phyloP scores from a whole-genome alignment of 92 coral and sea anemone species.

The Palythoa grandiflora region DNA sequence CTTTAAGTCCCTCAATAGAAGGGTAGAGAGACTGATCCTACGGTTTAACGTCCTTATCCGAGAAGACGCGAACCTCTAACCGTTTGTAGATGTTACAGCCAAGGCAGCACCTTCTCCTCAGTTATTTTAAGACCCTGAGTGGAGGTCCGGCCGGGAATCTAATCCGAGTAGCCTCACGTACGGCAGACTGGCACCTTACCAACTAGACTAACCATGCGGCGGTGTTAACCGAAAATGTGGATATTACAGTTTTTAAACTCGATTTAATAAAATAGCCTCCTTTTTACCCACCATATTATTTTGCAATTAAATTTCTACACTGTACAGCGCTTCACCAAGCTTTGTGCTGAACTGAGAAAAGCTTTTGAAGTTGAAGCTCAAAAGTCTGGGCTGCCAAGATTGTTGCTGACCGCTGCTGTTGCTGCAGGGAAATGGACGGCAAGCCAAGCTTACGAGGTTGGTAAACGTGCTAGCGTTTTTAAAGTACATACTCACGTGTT shows the following conservation, averaged over 20 bases:
- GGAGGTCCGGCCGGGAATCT: no score
- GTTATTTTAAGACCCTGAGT: no score
- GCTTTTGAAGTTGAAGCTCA: slow-evolving; percentile 85
- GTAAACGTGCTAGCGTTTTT: background rate
- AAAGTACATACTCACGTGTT: background rate
- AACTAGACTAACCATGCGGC: no score
- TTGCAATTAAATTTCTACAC: background rate
- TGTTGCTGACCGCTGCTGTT: slow-evolving; percentile 89
- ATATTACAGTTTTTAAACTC: no score
- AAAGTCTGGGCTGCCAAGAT: slow-evolving; percentile 76
- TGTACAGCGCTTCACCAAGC: slow-evolving; percentile 72
- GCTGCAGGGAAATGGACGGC: slow-evolving; percentile 89
- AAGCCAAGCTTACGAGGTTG: slow-evolving; percentile 72
- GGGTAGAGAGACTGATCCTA: no score
- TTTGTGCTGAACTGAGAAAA: slow-evolving; percentile 83
- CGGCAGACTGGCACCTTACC: no score
- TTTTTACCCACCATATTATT: background rate
- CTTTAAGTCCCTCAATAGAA: no score
- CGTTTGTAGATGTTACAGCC: no score
- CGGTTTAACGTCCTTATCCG: no score
- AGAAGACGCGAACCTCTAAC: no score
- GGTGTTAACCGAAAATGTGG: background rate
- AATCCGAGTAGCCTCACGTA: no score
- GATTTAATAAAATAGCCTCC: background rate
- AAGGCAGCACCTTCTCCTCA: no score